A percentile compares a stretch with the other conserved stretches of the same genome.
Conservation (phyloP, 1,140 invertebrate genomes). For the Latrodectus geometricus region DNA sequence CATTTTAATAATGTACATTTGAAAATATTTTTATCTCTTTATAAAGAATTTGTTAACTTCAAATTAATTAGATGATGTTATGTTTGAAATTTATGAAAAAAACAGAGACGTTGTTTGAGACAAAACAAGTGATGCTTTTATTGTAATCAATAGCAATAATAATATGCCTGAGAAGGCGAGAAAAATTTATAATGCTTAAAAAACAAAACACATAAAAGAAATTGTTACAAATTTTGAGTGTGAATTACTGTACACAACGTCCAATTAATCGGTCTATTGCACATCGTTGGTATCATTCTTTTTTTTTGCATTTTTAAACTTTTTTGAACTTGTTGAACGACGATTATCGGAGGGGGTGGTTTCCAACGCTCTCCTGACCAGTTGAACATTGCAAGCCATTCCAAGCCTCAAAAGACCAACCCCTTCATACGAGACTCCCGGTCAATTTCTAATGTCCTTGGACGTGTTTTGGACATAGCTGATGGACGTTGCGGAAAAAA, state of each 20-base stretch:
- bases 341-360: neutral
- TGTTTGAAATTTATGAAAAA: too few relatives aligned
- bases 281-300: conserved; percentile 25
- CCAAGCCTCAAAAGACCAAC: conserved; percentile 7
- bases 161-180: conserved; percentile 15
- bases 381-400: conserved; percentile 41
- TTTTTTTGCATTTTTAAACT: neutral
- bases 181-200: conserved; percentile 48
- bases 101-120: too few relatives aligned
- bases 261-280: conserved; percentile 38
- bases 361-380: conserved; percentile 45
- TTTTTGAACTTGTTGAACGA: neutral
- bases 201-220: conserved; percentile 38
- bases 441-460: neutral
- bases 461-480: neutral
- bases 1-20: too few relatives aligned
- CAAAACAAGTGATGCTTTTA: too few relatives aligned
- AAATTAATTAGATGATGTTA: too few relatives aligned
- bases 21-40: too few relatives aligned
- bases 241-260: conserved; percentile 48
- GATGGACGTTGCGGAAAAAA: neutral
- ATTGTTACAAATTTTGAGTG: conserved; percentile 55
- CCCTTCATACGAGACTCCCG: neutral
- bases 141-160: conserved; percentile 44
- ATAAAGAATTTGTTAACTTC: too few relatives aligned